Evolutionary conservation across 2,113 vertebrate genomes (phyloP).

Genomic region (Cyphomyrus plagiostoma): DNA sequence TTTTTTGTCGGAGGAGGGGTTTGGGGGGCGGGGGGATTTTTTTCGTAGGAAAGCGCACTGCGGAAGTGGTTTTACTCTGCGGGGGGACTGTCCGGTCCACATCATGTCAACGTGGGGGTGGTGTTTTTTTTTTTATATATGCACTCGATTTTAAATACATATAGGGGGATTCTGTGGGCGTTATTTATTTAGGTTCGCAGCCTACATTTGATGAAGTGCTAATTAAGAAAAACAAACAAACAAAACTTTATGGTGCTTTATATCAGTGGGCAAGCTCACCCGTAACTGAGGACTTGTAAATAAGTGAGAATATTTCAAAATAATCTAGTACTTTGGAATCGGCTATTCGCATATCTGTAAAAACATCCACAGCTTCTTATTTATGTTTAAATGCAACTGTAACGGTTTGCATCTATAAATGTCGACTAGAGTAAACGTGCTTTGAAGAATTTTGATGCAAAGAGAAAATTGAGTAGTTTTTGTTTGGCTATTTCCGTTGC

Average conservation of each 20-base stretch:
- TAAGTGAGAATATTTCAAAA: not conserved
- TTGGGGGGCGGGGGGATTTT: conserved; percentile 16
- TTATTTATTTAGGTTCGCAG: not conserved
- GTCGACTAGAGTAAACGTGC: not conserved
- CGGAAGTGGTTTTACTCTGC: conserved; percentile 28
- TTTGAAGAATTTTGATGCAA: not conserved
- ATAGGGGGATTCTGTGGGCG: not conserved
- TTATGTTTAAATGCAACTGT: not conserved
- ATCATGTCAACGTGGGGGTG: conserved; percentile 11
- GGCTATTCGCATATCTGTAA: not conserved
- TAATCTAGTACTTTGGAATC: not conserved
- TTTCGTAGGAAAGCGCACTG: conserved; percentile 23
- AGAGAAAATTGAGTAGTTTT: not conserved
- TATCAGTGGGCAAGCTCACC: not conserved
- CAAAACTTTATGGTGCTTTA: not conserved
- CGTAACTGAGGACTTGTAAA: not conserved
- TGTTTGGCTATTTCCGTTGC: not conserved
- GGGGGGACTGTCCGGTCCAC: conserved; percentile 24
- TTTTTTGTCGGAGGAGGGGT: not conserved
- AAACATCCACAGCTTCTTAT: not conserved
- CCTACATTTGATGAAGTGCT: not conserved
- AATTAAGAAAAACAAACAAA: not conserved
- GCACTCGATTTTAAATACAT: not conserved
- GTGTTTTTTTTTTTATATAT: not conserved
- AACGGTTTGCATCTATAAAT: not conserved